Evolutionary conservation across 2,797 vertebrate species (phyloP), one percentile per base, ranked within the genome.

Genomic region (Sebastes alutus): DNA sequence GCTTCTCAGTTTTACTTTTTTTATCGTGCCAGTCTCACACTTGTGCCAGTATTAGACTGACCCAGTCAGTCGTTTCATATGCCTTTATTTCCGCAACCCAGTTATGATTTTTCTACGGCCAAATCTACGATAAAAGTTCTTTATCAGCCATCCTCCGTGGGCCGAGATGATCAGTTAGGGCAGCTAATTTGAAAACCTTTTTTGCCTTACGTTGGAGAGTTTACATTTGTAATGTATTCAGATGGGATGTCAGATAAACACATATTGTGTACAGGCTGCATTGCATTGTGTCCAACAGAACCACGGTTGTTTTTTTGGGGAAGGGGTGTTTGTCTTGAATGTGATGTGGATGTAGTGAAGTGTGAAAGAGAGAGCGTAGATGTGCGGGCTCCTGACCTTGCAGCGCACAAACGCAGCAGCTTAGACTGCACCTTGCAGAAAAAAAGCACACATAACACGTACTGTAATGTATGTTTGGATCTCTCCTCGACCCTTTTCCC

Each of bases 31-130:
- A 94, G 92, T 92, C 83, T 91, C 89, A 92, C 89, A 87, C 92
- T 69, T 85, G 94, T 95, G 94, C 94, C 94, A 95, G 93, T 94
- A 94, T 90, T 90, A 42, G 89, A 84, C 87, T 65, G 91, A 87
- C 68, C 63, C 42, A 0, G 61, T 89, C 91, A 33, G 86, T 87
- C 63, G 3, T 83, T 87, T 81, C 80, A 84, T 70, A 87, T 88
- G 90, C 89, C 91, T 93, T 92, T 91, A 83, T 91, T 90, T 89
- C 87, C 5, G 61, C 86, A 83, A 92, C 78, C 89, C 80, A 89
- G 75, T 92, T 88, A 71, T 85, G 92, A 89, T 93, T 93, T 60
- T 92, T 92, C 92, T 88, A 78, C 2, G 90, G 93, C 91, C 92
- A 87, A 90, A 88, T 54, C 72, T 68, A 72, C n/a, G 10, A 82